Evolutionary conservation across 2,888 invertebrate species (phyloP), one percentile per base, ranked within the genome.

Genomic region (Agriopis leucophaearia): DNA sequence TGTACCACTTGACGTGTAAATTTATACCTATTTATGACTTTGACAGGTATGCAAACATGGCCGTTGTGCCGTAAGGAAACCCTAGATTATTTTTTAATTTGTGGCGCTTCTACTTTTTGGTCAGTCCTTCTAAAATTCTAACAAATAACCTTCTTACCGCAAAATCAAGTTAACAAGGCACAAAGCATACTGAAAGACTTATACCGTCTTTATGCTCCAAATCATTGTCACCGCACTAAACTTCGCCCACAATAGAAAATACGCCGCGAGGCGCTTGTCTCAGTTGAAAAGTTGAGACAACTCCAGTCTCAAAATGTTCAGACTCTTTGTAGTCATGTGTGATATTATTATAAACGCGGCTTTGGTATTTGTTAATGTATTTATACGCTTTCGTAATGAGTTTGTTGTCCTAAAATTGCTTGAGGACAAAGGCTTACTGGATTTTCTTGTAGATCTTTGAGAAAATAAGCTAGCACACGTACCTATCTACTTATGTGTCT

Each of bases 311-410:
- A 61, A 68, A 65, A 69, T 69, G 70, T 73, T 76, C 64, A 66
- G 67, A 81, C 76, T 79, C 84, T 86, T 84, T 86, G 86, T 81
- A 80, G 84, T 85, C 86, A 82, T 73, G 69, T 73, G 80, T 51
- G 38, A 83, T 82, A 84, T 83, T 82, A 84, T 83, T 84, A 85
- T 84, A 83, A 85, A 86, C 81, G 76, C 45, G 52, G 45, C 12
- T 12, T 62, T 16, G 60, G 62, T 59, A 42, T 59, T 48, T 36
- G 44, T 50, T 69, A 64, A 63, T 48, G 40, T 42, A 58, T 54
- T 54, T 55, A 52, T 36, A 58, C 16, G 58, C 18, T 57, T 62
- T 66, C 27, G 13, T 52, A 61, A 61, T 66, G 35, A 64, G 52
- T 51, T 51, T 47, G 16, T 16, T 44, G n/a, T 15, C 36, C 36